Base-by-base conservation (phyloP, 2,113 vertebrate genomes). In the Seriola aureovittata region DNA sequence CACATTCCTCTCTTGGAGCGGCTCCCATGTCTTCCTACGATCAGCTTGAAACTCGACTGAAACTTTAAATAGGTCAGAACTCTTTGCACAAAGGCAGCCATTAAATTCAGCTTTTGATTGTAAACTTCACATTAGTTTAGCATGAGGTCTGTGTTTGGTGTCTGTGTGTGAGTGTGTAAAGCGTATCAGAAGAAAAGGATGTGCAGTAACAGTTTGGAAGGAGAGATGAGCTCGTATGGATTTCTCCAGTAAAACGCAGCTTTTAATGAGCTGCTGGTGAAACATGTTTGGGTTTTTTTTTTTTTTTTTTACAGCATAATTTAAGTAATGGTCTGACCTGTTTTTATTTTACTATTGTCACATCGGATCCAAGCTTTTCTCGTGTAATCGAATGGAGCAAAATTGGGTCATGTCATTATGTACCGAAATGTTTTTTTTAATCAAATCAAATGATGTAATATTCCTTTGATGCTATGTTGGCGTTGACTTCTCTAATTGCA, bases 401-500 rank as follows among this genome's bases (percentile, higher is more conserved):
- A 79, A 69, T 3, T 69, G 46, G 63, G 38, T 74, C 64, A 46
- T 42, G 32, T 73, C 63, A 67, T 68, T 44, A 23, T 5, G 25
- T 13, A 54, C 23, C 29, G 25, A 57, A 29, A 65, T 59, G 40
- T 42, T 42, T 42, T 42, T 42, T 23, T 44, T 63, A 4, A 11
- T 67, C 60, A 8, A 71, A 59, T 68, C 23, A 29, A 67, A 62
- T 72, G 11, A 76, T 66, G 21, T 52, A 60, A 73, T 29, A 60
- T 44, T 36, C 12, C 12, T 62, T 12, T 67, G 44, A 60, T 72
- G 68, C 10, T 12, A 14, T 19, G 81, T 40, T 46, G 58, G 36
- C 4, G 17, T 10, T 29, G 34, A 55, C 21, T 34, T 64, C 8
- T 13, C 8, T 13, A 48, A 69, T 40, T 65, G 8, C 29, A 65